These are phyloP conservation scores for Zosterops japonicus DNA, from an alignment of 2,113 vertebrate species.

Conservation along the genomic window DNA sequence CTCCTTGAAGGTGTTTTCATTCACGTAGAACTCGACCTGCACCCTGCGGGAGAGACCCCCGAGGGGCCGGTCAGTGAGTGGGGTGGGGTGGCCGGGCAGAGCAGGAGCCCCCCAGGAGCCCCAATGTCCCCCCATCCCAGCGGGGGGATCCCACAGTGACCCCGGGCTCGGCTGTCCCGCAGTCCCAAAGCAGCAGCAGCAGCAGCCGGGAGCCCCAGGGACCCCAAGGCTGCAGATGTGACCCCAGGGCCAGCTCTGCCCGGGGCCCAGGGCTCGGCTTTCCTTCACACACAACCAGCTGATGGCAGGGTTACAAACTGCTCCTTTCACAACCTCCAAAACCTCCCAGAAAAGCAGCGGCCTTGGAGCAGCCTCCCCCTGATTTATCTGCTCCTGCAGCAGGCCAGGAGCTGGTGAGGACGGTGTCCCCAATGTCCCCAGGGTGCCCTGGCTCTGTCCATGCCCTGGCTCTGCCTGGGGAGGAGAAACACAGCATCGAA, in stretches of 20 bases:
- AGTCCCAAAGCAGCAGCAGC: fast-evolving
- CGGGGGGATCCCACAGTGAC: background rate
- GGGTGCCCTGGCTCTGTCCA: background rate
- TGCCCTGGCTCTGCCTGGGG: background rate
- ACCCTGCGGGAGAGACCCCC: constrained; percentile 78
- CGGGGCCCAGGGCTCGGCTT: background rate
- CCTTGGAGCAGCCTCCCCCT: background rate
- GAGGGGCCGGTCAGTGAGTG: fast-evolving
- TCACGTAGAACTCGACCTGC: constrained; percentile 98
- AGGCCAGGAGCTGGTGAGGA: fast-evolving
- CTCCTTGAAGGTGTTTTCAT: constrained; percentile 99
- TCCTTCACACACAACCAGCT: background rate
- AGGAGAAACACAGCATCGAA: background rate
- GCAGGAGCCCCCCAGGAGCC: background rate
- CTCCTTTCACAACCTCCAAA: background rate
- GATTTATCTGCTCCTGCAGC: background rate
- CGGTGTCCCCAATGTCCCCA: fast-evolving
- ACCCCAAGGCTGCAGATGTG: background rate
- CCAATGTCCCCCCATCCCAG: fast-evolving
- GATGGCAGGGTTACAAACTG: background rate
- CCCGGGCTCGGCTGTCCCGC: background rate
- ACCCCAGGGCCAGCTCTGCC: background rate
- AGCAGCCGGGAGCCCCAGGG: background rate
- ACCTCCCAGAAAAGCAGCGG: background rate
- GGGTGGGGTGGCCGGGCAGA: background rate